Evolutionary conservation across 2,888 invertebrate species (phyloP), one percentile per base, ranked within the genome.

Genomic region (Mimumesa dahlbomi): DNA sequence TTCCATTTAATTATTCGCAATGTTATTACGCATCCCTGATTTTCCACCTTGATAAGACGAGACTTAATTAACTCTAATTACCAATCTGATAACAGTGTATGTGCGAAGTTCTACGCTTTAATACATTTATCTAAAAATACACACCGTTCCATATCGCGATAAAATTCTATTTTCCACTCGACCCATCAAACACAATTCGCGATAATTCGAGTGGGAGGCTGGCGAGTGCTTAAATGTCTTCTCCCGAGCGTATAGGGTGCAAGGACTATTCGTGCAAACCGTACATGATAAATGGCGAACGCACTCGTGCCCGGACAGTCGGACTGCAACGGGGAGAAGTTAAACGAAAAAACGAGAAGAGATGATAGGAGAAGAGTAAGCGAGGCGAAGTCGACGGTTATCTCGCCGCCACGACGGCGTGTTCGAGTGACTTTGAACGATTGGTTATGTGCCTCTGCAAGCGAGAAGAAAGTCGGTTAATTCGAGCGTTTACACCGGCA

Each of bases 341-440:
- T 63, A 59, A 59, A 64, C 49, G 61, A 25, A 25, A 25, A 25
- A 25, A 25, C n/a, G n/a, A n/a, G n/a, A n/a, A n/a, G 50, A 45
- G 21, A 38, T 7, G 52, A 66, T 64, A 43, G 45, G 46, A 13
- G 22, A 18, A 48, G 45, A 53, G 54, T 48, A 58, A 75, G 66
- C 36, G 58, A 58, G 57, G 4, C 42, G 31, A 59, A 57, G 57
- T 65, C 31, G 38, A 42, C 18, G 57, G 54, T 74, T 75, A 77
- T 77, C 74, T 67, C 31, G 29, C 21, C 18, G 38, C 22, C 45
- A 34, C 43, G 54, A 59, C 46, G 38, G 42, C 61, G 62, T 48
- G 64, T 66, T 62, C 69, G 45, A 69, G 31, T 73, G 69, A 69
- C 66, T 61, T 64, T 69, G 69, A 77, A 73, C 66, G 72, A 75